Conservation (phyloP, 1,140 invertebrate genomes). For the Pachyrhynchus sulphureomaculatus region DNA sequence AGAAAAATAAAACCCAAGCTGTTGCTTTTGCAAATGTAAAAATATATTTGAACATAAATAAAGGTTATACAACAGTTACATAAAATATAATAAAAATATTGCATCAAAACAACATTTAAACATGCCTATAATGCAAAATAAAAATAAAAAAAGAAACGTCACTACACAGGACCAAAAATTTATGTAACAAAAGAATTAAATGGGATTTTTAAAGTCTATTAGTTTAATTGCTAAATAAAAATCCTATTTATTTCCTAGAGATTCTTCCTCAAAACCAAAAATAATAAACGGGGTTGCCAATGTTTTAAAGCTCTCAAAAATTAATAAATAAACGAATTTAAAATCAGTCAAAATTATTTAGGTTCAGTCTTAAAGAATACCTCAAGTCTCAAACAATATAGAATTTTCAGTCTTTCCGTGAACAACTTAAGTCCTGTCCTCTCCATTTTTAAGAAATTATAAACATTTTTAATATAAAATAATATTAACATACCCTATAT, state of each 20-base stretch:
- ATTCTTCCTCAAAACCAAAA: slow-evolving; percentile 18
- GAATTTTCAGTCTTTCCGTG: slow-evolving; percentile 47
- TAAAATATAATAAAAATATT: slow-evolving; percentile 52
- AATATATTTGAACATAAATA: slow-evolving; percentile 55
- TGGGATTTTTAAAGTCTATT: not conserved
- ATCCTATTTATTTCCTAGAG: not conserved
- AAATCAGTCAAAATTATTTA: slow-evolving; percentile 45
- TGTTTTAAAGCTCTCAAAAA: slow-evolving; percentile 22
- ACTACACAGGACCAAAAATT: slow-evolving; percentile 48
- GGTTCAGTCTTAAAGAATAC: slow-evolving; percentile 49
- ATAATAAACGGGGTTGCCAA: slow-evolving; percentile 43
- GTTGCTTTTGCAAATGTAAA: slow-evolving; percentile 52
- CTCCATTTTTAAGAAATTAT: slow-evolving; percentile 36
- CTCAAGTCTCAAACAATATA: slow-evolving; percentile 33
- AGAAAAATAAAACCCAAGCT: slow-evolving; percentile 52
- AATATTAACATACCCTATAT: slow-evolving; percentile 5
- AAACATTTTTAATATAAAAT: slow-evolving; percentile 13
- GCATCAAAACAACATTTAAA: slow-evolving; percentile 52
- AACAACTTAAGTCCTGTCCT: slow-evolving; percentile 48
- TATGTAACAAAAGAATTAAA: not conserved
- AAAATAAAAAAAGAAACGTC: slow-evolving; percentile 38
- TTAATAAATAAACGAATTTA: slow-evolving; percentile 13
- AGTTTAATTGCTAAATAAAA: not conserved
- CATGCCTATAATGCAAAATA: slow-evolving; percentile 49
- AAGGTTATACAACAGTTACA: slow-evolving; percentile 51